These are phyloP conservation scores for Macaria notata DNA, from an alignment of 2,888 invertebrate species.

Conservation along the genomic window DNA sequence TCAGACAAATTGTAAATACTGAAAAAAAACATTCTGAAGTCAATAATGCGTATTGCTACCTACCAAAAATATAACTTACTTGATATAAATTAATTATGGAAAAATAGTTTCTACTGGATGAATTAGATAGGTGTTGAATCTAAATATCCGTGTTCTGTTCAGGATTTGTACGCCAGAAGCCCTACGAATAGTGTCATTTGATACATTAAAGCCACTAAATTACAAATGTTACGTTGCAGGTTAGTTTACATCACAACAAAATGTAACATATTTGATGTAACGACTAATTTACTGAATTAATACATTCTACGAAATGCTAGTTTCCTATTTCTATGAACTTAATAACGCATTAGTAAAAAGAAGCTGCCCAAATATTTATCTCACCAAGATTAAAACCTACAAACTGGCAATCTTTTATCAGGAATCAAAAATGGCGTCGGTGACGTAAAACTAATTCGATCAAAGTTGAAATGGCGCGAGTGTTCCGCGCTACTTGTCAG, in stretches of 20 bases:
- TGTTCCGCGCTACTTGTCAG: constrained; percentile 71
- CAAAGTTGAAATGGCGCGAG: constrained; percentile 70
- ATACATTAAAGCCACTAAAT: constrained; percentile 48
- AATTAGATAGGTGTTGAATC: too few species aligned
- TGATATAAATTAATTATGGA: too few species aligned
- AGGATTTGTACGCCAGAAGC: constrained; percentile 37
- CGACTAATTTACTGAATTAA: too few species aligned
- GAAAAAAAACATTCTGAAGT: too few species aligned
- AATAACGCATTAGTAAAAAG: too few species aligned
- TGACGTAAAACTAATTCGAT: constrained; percentile 74
- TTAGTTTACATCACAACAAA: neutral
- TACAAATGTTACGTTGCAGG: constrained; percentile 16
- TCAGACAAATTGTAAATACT: too few species aligned
- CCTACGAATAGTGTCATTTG: constrained; percentile 47
- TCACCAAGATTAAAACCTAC: neutral
- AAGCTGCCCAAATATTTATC: neutral
- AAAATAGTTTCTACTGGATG: too few species aligned
- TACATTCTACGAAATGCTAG: too few species aligned
- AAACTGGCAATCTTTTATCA: constrained; percentile 31
- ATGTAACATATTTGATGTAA: too few species aligned
- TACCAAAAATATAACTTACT: too few species aligned
- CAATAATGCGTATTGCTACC: too few species aligned
- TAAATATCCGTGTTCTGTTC: neutral
- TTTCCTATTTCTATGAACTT: too few species aligned
- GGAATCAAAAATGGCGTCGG: constrained; percentile 50